Percentiles rank a stretch among this genome's conserved stretches.
These are phyloP conservation scores for Gadus chalcogrammus DNA, from an alignment of 2,113 vertebrate genomes.

Conservation along the genomic window DNA sequence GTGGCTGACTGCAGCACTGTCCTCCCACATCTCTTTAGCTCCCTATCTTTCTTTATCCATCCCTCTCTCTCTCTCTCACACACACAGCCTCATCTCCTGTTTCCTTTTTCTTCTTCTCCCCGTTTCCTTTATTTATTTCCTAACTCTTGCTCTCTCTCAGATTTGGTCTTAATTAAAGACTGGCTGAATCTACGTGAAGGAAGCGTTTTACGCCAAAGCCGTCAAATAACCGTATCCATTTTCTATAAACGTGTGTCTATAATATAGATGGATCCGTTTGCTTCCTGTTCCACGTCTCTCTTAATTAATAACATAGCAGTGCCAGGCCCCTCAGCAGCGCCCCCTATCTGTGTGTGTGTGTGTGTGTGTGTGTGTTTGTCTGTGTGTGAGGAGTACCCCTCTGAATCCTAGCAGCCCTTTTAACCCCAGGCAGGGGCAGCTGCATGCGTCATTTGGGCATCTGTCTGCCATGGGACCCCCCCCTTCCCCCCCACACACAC, in stretches of 20 bases:
- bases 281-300: neutral
- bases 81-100: constrained; percentile 28
- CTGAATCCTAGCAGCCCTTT: neutral
- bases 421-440: neutral
- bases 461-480: neutral
- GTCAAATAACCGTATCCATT: no score
- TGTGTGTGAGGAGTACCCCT: neutral
- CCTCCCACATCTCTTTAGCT: constrained; percentile 42
- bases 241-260: no score
- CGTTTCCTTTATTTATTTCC: no score
- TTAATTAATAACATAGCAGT: constrained; percentile 33
- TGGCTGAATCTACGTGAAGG: no score
- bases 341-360: constrained; percentile 24
- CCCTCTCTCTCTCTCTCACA: no score
- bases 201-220: no score
- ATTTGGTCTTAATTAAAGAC: no score
- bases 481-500: neutral
- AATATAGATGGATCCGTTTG: no score
- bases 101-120: no score
- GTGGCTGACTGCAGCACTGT: constrained; percentile 65
- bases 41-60: constrained; percentile 41
- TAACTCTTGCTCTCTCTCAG: neutral
- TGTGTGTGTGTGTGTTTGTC: constrained; percentile 15
- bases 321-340: constrained; percentile 37
- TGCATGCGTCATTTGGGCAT: neutral